Base-by-base conservation (phyloP, 1,140 invertebrate species). In the Eufriesea mexicana region DNA sequence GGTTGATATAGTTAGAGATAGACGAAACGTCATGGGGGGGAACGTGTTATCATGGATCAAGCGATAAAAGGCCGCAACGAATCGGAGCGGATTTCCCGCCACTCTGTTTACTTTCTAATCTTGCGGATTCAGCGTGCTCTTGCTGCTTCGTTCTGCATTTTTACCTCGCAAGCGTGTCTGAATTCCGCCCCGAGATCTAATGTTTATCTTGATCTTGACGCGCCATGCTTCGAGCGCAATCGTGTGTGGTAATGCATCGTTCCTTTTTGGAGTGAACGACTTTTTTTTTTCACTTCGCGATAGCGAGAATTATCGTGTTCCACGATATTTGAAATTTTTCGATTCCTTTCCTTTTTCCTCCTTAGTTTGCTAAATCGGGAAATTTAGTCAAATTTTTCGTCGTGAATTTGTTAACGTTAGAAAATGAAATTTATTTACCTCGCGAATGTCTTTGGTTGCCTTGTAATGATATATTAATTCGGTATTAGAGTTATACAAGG, bases 21-120 rank as follows among this genome's bases (percentile, higher is more conserved):
- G 0, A 18, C 20, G 64, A n/a, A 67, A 45, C 23, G 64, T 23
- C n/a, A 0, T 59, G 9, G 57, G 6, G n/a, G 25, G 16, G 42
- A 25, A 2, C 45, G 35, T 12, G 5, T 42, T 55, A 72, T 72
- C 70, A 42, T n/a, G 28, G 10, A 7, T 1, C 5, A 16, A 18
- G 20, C 5, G 70, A 72, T 42, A 72, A 55, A 42, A 72, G 9
- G 10, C 9, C 23, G 28, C 10, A 28, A 42, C 10, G 49, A 55
- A 55, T 55, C 28, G 51, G 12, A 35, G 14, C 23, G 5, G 51
- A 20, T 72, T 55, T 5, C 20, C 23, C 20, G 20, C 28, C 64
- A 5, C 35, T 45, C 12, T 49, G 28, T 72, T 72, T 72, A 72
- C 70, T 35, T 72, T 72, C 49, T 55, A 72, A 72, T 72, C 25